Percentiles rank a stretch among this genome's conserved stretches.
phyloP scores from a whole-genome alignment of 1,140 invertebrate species.

The Conus ventricosus region DNA sequence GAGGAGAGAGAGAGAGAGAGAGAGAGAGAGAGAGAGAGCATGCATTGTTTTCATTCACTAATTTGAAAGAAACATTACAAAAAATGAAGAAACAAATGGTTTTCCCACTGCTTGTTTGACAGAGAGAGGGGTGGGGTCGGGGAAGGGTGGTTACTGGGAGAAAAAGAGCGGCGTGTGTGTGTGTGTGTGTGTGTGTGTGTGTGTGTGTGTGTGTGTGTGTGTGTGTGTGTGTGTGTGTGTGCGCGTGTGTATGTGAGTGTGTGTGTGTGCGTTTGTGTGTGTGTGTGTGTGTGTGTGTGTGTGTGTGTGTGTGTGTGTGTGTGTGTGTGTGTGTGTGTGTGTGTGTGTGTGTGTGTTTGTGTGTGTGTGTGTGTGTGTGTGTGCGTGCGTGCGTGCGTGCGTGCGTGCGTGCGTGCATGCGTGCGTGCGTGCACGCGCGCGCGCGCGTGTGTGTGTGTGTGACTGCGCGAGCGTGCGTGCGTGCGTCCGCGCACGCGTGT shows the following conservation, averaged over 20 bases:
- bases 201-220: too few relatives aligned
- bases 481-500: not conserved
- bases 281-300: not conserved
- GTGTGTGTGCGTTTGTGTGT: constrained; percentile 5
- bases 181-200: too few relatives aligned
- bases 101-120: too few relatives aligned
- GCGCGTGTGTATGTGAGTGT: not conserved
- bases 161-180: too few relatives aligned
- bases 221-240: not conserved
- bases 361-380: constrained; percentile 13
- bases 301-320: not conserved
- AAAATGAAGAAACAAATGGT: too few relatives aligned
- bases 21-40: too few relatives aligned
- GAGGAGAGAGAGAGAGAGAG: too few relatives aligned
- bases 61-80: too few relatives aligned
- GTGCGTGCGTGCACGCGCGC: not conserved
- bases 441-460: not conserved
- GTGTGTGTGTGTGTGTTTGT: not conserved
- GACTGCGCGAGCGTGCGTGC: not conserved
- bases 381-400: not conserved
- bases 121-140: too few relatives aligned
- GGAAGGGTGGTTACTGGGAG: too few relatives aligned
- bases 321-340: not conserved
- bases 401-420: not conserved
- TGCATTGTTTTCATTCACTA: too few relatives aligned